A percentile compares a stretch with the other conserved stretches of the same genome.
phyloP scores from a whole-genome alignment of 2,113 vertebrate species.

The Trogon melanurus region DNA sequence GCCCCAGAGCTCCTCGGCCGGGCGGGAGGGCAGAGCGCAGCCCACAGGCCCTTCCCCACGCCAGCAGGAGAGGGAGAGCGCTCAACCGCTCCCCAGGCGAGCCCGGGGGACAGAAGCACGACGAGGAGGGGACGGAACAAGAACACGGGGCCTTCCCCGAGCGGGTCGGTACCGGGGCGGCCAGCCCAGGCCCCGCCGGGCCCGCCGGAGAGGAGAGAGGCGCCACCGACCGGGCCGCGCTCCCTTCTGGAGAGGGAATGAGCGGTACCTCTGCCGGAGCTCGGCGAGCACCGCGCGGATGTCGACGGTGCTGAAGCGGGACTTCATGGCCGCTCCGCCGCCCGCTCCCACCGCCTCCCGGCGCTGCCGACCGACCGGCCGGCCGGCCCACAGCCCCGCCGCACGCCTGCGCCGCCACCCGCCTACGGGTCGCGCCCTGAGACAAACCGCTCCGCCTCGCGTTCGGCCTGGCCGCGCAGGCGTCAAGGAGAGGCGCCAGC shows the following conservation, averaged over 20 bases:
- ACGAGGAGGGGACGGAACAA: background rate
- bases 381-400: too few species aligned
- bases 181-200: background rate
- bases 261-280: slow-evolving; percentile 61
- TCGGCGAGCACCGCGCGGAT: slow-evolving; percentile 89
- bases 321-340: slow-evolving; percentile 82
- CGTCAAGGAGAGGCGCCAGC: too few species aligned
- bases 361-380: background rate
- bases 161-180: too few species aligned
- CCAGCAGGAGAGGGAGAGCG: background rate
- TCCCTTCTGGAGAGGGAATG: too few species aligned
- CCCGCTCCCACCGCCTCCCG: too few species aligned
- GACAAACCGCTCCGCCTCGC: background rate
- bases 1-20: background rate
- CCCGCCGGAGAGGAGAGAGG: background rate
- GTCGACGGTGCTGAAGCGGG: slow-evolving; percentile 89
- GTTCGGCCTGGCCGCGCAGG: background rate
- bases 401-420: background rate
- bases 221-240: background rate
- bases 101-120: background rate
- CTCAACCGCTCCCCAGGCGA: too few species aligned
- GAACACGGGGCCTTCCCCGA: background rate
- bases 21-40: rapidly evolving
- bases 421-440: background rate
- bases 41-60: rapidly evolving